Evolutionary conservation across 2,888 invertebrate genomes (phyloP).

Genomic region (Bibio marci): DNA sequence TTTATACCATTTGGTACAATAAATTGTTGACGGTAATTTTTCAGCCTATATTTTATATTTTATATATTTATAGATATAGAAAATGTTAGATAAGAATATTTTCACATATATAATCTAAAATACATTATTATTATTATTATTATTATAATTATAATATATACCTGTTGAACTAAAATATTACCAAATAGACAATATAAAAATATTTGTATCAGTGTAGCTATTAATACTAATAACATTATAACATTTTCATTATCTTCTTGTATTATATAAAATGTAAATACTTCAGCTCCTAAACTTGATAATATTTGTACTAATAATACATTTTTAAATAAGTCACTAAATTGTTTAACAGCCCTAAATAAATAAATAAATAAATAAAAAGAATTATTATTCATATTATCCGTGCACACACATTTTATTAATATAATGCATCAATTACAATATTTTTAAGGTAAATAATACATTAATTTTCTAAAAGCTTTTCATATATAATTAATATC

Average conservation of each 20-base stretch:
- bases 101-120: too few relatives aligned
- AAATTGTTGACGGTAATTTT: background rate
- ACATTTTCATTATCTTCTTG: background rate
- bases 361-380: background rate
- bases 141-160: too few relatives aligned
- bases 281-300: background rate
- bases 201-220: background rate
- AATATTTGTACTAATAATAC: background rate
- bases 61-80: background rate
- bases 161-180: background rate
- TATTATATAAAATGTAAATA: slow-evolving; percentile 1
- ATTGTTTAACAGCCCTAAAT: background rate
- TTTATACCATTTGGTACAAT: background rate
- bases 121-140: too few relatives aligned
- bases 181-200: slow-evolving; percentile 1
- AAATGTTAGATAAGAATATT: too few relatives aligned
- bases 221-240: background rate
- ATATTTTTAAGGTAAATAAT: too few relatives aligned
- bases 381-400: too few relatives aligned
- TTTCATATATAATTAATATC: too few relatives aligned
- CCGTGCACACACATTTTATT: too few relatives aligned
- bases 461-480: too few relatives aligned
- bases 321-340: background rate
- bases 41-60: background rate
- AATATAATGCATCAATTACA: too few relatives aligned